Evolutionary conservation across 1,140 invertebrate species (phyloP).

Genomic region (Solen grandis): DNA sequence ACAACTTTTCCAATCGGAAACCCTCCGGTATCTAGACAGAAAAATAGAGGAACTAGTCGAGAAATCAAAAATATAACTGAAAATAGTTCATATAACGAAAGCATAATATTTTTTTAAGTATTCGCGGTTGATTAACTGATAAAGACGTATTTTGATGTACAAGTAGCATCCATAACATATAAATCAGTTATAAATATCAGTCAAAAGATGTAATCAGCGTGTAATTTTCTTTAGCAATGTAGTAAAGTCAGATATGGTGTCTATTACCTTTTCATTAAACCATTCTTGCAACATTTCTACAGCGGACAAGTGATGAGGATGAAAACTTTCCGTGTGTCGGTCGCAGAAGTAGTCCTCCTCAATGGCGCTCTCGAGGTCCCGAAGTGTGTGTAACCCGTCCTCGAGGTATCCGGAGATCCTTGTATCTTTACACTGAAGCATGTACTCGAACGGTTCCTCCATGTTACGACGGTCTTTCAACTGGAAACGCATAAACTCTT

Average conservation of each 20-base stretch:
- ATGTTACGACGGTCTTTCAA: not conserved
- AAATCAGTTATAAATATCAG: not conserved
- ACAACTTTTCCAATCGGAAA: not conserved
- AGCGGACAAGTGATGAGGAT: constrained; percentile 6
- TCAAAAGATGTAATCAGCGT: not conserved
- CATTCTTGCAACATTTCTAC: constrained; percentile 12
- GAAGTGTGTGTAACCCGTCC: constrained; percentile 18
- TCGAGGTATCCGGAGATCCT: not conserved
- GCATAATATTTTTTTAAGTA: not conserved
- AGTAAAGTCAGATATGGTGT: not conserved
- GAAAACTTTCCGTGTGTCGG: not conserved
- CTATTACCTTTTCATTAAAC: constrained; percentile 39
- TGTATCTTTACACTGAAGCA: constrained; percentile 9
- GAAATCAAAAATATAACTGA: not conserved
- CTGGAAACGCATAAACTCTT: constrained; percentile 19
- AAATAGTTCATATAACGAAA: not conserved
- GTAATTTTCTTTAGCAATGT: not conserved
- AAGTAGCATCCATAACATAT: not conserved
- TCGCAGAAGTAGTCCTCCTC: not conserved
- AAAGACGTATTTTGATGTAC: not conserved
- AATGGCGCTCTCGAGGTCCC: not conserved
- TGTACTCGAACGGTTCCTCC: constrained; percentile 21
- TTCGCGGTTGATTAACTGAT: not conserved
- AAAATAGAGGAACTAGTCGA: not conserved
- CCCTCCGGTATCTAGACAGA: constrained; percentile 13